Evolutionary conservation across 1,140 invertebrate species (phyloP).

Genomic region (Ostrea denselamellosa): DNA sequence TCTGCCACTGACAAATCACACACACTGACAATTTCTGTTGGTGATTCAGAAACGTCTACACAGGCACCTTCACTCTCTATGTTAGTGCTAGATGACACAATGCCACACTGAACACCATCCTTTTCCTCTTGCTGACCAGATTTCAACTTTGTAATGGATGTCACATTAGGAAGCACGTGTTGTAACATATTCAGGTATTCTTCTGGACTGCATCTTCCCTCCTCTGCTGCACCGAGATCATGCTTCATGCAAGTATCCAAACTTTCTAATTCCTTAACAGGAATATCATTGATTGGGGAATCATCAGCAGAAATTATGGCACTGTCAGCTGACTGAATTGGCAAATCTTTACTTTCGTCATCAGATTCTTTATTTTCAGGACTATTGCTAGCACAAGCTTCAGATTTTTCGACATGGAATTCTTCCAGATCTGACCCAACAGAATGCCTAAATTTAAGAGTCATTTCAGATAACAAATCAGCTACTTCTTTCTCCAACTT

Average conservation of each 20-base stretch:
- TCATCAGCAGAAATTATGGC: not conserved
- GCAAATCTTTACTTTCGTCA: not conserved
- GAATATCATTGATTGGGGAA: not conserved
- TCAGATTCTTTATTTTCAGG: not conserved
- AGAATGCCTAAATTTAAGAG: not conserved
- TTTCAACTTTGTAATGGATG: constrained; percentile 17
- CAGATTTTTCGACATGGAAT: not conserved
- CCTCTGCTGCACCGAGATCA: not conserved
- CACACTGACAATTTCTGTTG: not conserved
- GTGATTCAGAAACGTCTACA: not conserved
- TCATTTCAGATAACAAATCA: constrained; percentile 20
- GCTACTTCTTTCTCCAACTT: constrained; percentile 22
- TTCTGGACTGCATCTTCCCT: constrained; percentile 4
- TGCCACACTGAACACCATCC: not conserved
- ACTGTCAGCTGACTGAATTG: not conserved
- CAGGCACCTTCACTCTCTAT: not conserved
- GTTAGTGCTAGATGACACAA: not conserved
- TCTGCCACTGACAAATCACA: constrained; percentile 30
- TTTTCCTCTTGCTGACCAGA: not conserved
- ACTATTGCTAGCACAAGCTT: not conserved
- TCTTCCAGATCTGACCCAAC: constrained; percentile 5
- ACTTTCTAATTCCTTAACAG: not conserved
- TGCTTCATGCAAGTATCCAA: not conserved
- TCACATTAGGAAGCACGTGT: constrained; percentile 15
- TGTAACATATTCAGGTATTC: constrained; percentile 8